Evolutionary conservation across 92 coral and sea anemone species (phyloP), one percentile per base, ranked within the genome.

Genomic region (Epizoanthus rinbou): DNA sequence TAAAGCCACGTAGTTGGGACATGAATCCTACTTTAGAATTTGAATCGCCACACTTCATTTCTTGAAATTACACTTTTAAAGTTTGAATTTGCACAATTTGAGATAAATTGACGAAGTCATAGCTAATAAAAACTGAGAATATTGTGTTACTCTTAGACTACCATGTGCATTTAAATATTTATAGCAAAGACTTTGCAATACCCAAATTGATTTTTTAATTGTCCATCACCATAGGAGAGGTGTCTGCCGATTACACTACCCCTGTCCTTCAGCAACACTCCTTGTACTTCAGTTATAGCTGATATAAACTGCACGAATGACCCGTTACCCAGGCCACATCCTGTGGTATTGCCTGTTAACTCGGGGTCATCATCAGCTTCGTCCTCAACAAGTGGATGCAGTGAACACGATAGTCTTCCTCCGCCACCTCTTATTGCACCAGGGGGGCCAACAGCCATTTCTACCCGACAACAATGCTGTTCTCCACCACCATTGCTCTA

Each of bases 401-500:
- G 83, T 16, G 63, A 23, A 23, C n/a, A 35, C 35, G 18, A 24
- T 54, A 43, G 6, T 28, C 59, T 69, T 25, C 86, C 74, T 15
- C 80, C 86, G 8, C 86, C 92, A 10, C 82, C 84, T 15, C 72
- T 69, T n/a, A 37, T 69, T 68, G 82, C 89, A 18, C 79, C 86
- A 50, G 88, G 74, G 37, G 86, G 71, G 35, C 78, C 91, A 47
- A 35, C 86, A 17, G 83, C 66, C 18, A 82, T 86, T 84, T 17
- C 89, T 76, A 2, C 89, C 78, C 25, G 17, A 74, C 37, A 83
- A 54, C 31, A 74, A 23, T 90, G 93, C 86, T 90, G 88, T 68
- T 86, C 90, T 65, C 98, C 98, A 0, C 97, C 97, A 1, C 97
- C 97, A 2, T 35, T 93, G 16, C 90, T 93, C 28, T 93, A 93